A percentile compares a stretch with the other conserved stretches of the same genome.
Evolutionary conservation across 2,888 invertebrate species (phyloP).

Genomic region (Drosophila nr. fundita): DNA sequence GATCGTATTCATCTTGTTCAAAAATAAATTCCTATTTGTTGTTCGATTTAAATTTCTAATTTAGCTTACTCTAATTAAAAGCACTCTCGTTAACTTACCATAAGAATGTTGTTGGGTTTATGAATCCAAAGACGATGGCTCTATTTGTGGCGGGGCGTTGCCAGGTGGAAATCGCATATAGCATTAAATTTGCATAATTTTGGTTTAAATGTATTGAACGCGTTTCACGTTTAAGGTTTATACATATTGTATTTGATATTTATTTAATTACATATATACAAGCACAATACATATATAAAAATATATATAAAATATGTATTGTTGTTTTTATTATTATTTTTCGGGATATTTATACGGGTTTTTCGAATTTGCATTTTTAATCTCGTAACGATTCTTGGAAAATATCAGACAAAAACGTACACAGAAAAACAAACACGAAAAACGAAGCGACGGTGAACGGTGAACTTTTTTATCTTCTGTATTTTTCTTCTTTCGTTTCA

Average conservation of each 20-base stretch:
- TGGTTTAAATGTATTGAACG: conserved; percentile 1
- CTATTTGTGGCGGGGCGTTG: conserved; percentile 10
- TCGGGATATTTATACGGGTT: conserved; percentile 15
- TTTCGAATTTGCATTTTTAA: conserved; percentile 44
- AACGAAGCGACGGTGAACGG: conserved; percentile 29
- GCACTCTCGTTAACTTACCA: conserved; percentile 21
- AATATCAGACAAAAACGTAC: conserved; percentile 33
- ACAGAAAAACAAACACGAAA: conserved; percentile 45
- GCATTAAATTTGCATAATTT: background rate
- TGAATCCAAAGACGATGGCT: conserved; percentile 32
- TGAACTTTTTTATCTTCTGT: conserved; percentile 25
- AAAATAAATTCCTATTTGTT: background rate
- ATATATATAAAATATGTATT: background rate
- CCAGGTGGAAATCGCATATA: conserved; percentile 11
- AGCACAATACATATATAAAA: background rate
- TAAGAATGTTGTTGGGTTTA: conserved; percentile 18
- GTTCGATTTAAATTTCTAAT: background rate
- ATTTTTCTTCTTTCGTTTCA: conserved; percentile 7
- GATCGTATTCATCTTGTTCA: background rate
- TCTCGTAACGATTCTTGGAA: conserved; percentile 34
- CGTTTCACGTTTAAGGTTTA: conserved; percentile 28
- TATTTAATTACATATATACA: conserved; percentile 8
- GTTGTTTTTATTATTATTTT: background rate
- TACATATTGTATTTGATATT: conserved; percentile 23
- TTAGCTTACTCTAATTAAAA: background rate